Evolutionary conservation across 2,888 invertebrate genomes (phyloP).

Genomic region (Euzophera pinguis): DNA sequence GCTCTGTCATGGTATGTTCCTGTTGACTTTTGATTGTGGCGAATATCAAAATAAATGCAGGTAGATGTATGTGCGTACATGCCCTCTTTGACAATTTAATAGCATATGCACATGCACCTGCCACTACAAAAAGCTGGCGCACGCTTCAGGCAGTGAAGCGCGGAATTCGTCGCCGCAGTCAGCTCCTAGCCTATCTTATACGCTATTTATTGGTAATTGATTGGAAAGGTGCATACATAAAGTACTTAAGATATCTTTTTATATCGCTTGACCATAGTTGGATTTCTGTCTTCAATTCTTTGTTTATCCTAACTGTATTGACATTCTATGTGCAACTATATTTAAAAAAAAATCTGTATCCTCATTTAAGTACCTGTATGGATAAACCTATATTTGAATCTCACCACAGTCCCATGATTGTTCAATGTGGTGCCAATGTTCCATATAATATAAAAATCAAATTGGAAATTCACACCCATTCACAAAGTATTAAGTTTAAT

Average conservation of each 20-base stretch:
- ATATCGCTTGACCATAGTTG: conserved; percentile 44
- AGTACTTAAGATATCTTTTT: conserved; percentile 50
- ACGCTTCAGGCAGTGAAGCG: conserved; percentile 73
- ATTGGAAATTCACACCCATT: too few species aligned
- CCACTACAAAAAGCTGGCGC: conserved; percentile 74
- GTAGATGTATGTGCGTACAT: conserved; percentile 42
- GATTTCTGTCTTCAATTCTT: conserved; percentile 35
- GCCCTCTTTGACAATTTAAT: conserved; percentile 78
- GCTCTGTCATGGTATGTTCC: conserved; percentile 6
- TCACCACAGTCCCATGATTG: too few species aligned
- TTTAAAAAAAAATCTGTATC: too few species aligned
- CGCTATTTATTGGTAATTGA: conserved; percentile 77
- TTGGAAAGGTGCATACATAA: conserved; percentile 73
- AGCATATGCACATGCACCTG: conserved; percentile 76
- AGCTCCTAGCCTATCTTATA: conserved; percentile 66
- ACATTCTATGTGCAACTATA: neutral
- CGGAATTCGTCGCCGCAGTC: conserved; percentile 72
- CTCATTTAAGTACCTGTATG: too few species aligned
- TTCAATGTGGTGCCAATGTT: too few species aligned
- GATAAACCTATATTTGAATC: too few species aligned
- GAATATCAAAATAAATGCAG: conserved; percentile 53
- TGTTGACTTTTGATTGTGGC: conserved; percentile 66
- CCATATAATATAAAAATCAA: too few species aligned
- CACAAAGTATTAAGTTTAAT: too few species aligned
- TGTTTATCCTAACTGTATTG: conserved; percentile 17